Conservation (phyloP, 2,888 invertebrate species). For the Clistopyga incitator region DNA sequence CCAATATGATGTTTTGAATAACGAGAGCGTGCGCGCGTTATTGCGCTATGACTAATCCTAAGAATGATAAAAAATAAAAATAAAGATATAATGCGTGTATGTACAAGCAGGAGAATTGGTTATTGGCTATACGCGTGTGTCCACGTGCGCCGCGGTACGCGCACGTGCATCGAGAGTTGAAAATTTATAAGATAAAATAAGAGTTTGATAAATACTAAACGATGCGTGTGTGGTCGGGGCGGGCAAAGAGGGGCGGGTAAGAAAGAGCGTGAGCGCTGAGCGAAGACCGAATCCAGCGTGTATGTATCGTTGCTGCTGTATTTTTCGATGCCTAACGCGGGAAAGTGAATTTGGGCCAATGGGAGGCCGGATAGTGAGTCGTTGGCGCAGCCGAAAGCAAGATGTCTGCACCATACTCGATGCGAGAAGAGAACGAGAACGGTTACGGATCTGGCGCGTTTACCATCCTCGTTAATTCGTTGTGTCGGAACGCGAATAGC, state of each 20-base stretch:
- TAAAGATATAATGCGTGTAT: too few species aligned
- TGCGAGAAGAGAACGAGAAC: slow-evolving; percentile 60
- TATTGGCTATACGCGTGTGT: too few species aligned
- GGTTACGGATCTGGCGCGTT: slow-evolving; percentile 43
- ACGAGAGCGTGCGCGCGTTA: neutral
- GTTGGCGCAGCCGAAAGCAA: slow-evolving; percentile 58
- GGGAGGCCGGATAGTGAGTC: slow-evolving; percentile 37
- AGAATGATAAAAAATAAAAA: neutral
- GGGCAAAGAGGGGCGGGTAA: too few species aligned
- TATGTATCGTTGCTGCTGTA: too few species aligned
- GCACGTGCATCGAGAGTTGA: too few species aligned
- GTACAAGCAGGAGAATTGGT: too few species aligned
- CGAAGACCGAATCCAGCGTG: neutral
- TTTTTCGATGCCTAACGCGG: slow-evolving; percentile 8
- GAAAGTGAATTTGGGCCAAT: slow-evolving; percentile 60
- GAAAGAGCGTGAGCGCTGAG: neutral
- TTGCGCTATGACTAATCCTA: neutral
- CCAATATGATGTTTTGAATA: slow-evolving; percentile 16
- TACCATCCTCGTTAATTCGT: slow-evolving; percentile 1
- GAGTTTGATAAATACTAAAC: too few species aligned
- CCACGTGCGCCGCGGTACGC: too few species aligned
- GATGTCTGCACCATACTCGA: slow-evolving; percentile 68
- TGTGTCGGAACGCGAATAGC: neutral
- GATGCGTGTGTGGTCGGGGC: too few species aligned
- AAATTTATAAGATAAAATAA: too few species aligned